phyloP scores from a whole-genome alignment of 2,888 invertebrate genomes.

The Drosophila fulvimacula region DNA sequence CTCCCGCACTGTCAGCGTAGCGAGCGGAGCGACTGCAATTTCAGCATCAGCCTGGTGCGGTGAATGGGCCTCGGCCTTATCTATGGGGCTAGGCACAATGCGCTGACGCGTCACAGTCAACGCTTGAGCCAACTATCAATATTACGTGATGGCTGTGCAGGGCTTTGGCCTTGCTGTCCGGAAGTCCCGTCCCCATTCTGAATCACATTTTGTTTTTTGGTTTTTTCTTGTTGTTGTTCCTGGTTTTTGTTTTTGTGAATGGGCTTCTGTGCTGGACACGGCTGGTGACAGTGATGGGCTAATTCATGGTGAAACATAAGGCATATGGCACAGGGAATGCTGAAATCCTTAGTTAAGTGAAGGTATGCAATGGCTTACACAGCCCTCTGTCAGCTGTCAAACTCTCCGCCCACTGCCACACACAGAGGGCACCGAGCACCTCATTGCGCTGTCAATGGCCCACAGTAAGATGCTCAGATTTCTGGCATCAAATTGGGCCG shows the following conservation, averaged over 20 bases:
- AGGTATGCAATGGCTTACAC: constrained; percentile 19
- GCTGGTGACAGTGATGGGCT: constrained; percentile 67
- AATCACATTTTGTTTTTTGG: not conserved
- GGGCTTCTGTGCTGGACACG: constrained; percentile 55
- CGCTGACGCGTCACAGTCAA: constrained; percentile 63
- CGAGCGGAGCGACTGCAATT: constrained; percentile 43
- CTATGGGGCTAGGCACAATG: constrained; percentile 45
- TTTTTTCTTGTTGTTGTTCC: not conserved
- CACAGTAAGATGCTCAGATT: not conserved
- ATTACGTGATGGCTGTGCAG: constrained; percentile 41
- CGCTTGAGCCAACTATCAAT: constrained; percentile 69
- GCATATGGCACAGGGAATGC: constrained; percentile 3
- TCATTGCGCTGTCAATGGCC: not conserved
- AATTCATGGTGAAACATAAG: constrained; percentile 56
- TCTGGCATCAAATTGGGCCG: not conserved
- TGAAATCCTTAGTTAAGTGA: constrained; percentile 27
- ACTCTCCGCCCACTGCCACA: constrained; percentile 1
- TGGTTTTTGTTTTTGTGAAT: constrained; percentile 24
- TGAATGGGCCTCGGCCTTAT: constrained; percentile 39
- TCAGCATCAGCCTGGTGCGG: constrained; percentile 28
- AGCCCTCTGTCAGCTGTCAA: constrained; percentile 22
- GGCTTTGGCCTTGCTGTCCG: not conserved
- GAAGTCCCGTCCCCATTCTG: constrained; percentile 7
- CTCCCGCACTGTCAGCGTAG: too few relatives aligned
- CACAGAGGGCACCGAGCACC: not conserved